Conservation (phyloP, 2,797 vertebrate species). For the Hylomyscus alleni region DNA sequence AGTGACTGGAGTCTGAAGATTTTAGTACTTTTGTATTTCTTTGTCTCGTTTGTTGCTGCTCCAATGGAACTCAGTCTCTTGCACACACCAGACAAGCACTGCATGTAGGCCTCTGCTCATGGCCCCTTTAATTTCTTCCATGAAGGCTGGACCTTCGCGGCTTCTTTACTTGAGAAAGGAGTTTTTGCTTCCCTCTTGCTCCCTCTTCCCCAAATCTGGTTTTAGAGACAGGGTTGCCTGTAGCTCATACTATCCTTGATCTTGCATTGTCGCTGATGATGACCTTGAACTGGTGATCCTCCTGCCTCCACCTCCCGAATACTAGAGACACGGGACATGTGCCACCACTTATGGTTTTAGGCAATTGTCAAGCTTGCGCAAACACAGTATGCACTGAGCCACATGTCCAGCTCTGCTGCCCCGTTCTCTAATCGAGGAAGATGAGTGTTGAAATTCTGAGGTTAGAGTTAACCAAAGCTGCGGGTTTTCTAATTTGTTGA, state of each 20-base stretch:
- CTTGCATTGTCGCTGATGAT: neutral
- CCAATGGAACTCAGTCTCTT: neutral
- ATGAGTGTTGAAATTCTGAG: constrained; percentile 30
- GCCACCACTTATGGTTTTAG: neutral
- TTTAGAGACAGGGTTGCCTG: neutral
- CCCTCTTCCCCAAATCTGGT: neutral
- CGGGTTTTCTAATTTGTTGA: constrained; percentile 50
- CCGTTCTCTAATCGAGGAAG: constrained; percentile 52
- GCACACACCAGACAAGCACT: neutral
- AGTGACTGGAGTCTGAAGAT: constrained; percentile 8
- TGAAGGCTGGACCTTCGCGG: neutral
- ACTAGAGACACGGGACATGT: rapidly evolving
- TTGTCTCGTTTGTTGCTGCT: neutral
- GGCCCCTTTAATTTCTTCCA: neutral
- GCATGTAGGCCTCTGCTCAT: too few species aligned
- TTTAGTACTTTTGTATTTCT: neutral
- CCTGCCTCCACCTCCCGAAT: neutral
- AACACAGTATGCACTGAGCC: rapidly evolving
- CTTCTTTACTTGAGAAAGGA: neutral
- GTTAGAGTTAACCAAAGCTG: neutral
- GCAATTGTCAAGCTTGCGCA: neutral
- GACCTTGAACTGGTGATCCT: neutral
- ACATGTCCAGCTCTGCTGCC: neutral
- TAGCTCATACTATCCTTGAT: neutral
- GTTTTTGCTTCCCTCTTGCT: neutral